These are phyloP conservation scores for Recurvirostra avosetta DNA, from an alignment of 2,113 vertebrate genomes.

Conservation along the genomic window DNA sequence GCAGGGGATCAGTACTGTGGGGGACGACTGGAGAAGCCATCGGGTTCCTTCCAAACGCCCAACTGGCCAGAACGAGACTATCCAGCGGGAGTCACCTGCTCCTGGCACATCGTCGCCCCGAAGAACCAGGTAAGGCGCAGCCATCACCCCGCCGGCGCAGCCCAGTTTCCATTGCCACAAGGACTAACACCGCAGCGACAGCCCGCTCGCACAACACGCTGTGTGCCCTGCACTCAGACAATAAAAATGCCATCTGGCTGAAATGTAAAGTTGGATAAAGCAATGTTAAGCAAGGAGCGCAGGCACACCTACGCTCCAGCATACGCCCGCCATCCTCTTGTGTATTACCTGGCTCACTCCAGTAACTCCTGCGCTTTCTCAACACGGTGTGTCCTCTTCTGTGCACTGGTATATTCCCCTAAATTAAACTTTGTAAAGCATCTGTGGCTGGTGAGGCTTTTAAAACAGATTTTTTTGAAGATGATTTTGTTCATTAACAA, in stretches of 20 bases:
- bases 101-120: conserved; percentile 94
- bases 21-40: conserved; percentile 85
- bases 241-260: fast-evolving
- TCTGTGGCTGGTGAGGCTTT: neutral
- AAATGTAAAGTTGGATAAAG: neutral
- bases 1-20: conserved; percentile 98
- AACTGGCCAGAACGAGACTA: conserved; percentile 99
- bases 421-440: neutral
- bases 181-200: fast-evolving
- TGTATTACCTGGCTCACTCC: fast-evolving
- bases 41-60: conserved; percentile 91
- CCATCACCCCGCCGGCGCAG: fast-evolving
- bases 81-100: conserved; percentile 92
- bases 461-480: neutral
- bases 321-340: fast-evolving
- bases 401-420: fast-evolving
- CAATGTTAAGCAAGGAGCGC: neutral
- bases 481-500: neutral
- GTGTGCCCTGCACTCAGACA: fast-evolving
- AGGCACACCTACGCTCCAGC: neutral
- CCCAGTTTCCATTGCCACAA: neutral
- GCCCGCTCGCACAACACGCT: fast-evolving
- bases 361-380: neutral
- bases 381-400: neutral
- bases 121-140: conserved; percentile 86